Base-by-base conservation (phyloP, 2,888 invertebrate genomes). In the Tethea ocularis region DNA sequence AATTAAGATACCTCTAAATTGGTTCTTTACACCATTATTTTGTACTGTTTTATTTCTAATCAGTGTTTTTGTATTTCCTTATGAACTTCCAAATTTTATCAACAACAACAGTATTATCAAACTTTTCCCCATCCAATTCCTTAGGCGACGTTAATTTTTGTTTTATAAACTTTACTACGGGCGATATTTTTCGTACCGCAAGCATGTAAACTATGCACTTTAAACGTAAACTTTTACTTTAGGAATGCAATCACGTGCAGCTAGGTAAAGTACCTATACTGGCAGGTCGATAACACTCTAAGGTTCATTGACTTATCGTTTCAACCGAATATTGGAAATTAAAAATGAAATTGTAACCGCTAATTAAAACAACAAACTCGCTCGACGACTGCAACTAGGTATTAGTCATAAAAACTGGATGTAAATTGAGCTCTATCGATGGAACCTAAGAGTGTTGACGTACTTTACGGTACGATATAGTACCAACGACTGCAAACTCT, bases 211-310 rank as follows among this genome's bases (percentile, higher is more conserved):
- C 84, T 87, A 85, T 84, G 80, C 80, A 80, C 82, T 85, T 83
- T 83, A 83, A 72, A 75, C 74, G 73, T 78, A 82, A 88, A 88
- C 84, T 88, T 88, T 85, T 83, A 77, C 76, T 77, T 77, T 76
- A 67, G 74, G 73, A 86, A 86, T 85, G 17, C 81, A 89, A 89
- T 88, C 88, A 86, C 83, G 79, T 82, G 82, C 80, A 81, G 81
- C 82, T 78, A 72, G 71, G 72, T 72, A 68, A 77, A 65, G 68
- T 67, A n/a, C n/a, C n/a, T n/a, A 71, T 71, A 78, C 79, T 78
- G 75, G 13, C 70, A 64, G 74, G 70, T 59, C 41, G 41, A 46
- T n/a, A 46, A 46, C 10, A 46, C 17, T 20, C 20, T 20, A 1
- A 10, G 46, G 8, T 10, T 15, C 46, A 20, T 46, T 10, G 7